Conservation (phyloP, 2,888 invertebrate species). For the Xylocampa areola region DNA sequence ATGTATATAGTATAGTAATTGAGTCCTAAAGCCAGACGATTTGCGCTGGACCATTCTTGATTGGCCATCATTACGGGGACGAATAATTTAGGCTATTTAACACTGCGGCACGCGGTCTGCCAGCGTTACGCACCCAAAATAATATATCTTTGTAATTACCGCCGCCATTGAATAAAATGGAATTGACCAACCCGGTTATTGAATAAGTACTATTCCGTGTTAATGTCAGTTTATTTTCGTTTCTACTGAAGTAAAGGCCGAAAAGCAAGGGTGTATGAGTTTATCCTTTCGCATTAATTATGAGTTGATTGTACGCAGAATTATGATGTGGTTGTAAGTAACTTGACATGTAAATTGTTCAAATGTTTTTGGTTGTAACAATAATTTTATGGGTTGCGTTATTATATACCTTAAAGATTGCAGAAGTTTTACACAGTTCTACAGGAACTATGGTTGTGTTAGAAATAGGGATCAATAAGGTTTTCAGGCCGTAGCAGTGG, state of each 20-base stretch:
- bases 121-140: constrained; percentile 36
- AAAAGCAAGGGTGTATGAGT: constrained; percentile 46
- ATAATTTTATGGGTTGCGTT: constrained; percentile 4
- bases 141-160: constrained; percentile 56
- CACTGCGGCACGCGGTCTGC: constrained; percentile 34
- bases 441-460: too few species aligned
- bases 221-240: constrained; percentile 57
- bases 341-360: constrained; percentile 43
- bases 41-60: constrained; percentile 34
- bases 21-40: constrained; percentile 20
- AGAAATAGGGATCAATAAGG: too few species aligned
- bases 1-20: constrained; percentile 10
- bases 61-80: constrained; percentile 44
- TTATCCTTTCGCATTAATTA: constrained; percentile 54
- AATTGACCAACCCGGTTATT: constrained; percentile 52
- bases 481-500: too few species aligned
- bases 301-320: constrained; percentile 41
- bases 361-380: constrained; percentile 28
- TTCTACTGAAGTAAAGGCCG: constrained; percentile 44
- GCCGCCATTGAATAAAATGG: constrained; percentile 43
- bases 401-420: neutral
- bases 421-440: too few species aligned
- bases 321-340: constrained; percentile 41
- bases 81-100: constrained; percentile 51
- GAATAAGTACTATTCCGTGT: constrained; percentile 59